Conservation (phyloP, 2,113 vertebrate genomes). For the Paramormyrops kingsleyae region DNA sequence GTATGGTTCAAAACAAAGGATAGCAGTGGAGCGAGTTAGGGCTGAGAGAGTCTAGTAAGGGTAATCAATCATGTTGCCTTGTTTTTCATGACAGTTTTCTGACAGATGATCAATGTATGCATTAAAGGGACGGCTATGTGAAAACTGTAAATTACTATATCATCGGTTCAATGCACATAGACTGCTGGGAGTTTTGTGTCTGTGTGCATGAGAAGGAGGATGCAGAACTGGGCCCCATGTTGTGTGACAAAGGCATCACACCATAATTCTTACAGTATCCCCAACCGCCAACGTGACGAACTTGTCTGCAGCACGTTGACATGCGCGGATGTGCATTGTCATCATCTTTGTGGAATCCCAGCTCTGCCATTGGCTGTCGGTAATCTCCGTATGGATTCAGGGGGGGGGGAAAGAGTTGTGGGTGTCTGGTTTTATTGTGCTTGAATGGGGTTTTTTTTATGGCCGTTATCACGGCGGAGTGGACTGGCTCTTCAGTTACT, state of each 20-base stretch:
- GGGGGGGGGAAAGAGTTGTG: neutral
- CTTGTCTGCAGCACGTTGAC: neutral
- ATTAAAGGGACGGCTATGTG: neutral
- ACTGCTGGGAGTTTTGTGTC: neutral
- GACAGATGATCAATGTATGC: slow-evolving; percentile 3
- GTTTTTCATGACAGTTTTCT: neutral
- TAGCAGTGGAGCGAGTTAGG: neutral
- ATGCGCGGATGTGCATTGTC: neutral
- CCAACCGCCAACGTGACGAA: neutral
- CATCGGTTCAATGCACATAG: neutral
- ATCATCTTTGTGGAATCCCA: neutral
- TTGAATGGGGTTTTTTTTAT: neutral
- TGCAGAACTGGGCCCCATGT: neutral
- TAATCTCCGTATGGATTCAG: neutral
- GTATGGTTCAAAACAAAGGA: neutral
- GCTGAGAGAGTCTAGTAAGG: neutral
- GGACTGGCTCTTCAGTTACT: neutral
- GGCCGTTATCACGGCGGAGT: neutral
- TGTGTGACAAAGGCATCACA: neutral
- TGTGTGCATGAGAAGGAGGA: neutral
- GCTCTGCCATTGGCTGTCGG: neutral
- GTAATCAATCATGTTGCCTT: neutral
- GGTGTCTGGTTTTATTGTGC: neutral
- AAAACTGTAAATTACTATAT: neutral
- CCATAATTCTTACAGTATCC: neutral